Evolutionary conservation across 1,140 invertebrate genomes (phyloP), one percentile per base, ranked within the genome.

Genomic region (Bombus confusus): DNA sequence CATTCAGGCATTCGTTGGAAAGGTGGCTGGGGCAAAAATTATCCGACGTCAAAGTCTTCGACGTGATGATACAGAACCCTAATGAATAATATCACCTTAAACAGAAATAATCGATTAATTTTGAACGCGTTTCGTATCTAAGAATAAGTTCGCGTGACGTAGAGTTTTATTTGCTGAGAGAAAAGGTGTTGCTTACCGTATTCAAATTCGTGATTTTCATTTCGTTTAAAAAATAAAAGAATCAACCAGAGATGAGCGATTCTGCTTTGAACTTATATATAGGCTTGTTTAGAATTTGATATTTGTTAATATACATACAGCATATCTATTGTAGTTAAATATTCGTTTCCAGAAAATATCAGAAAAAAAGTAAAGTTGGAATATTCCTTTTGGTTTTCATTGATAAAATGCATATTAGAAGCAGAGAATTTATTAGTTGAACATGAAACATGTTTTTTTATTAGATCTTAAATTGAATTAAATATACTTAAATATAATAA

Each of bases 401-500:
- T 28, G 57, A 59, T 31, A 34, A 77, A 18, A 18, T 52, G 47
- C 47, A n/a, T 13, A 6, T 1, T 59, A 34, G 2, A n/a, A 34
- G 18, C 3, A 43, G n/a, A 25, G 15, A 22, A 31, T n/a, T 13
- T 28, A 39, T 39, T 43, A 79, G 34, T 57, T 68, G 22, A 77
- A 28, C 28, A 28, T n/a, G 3, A 0, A 22, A n/a, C 4, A 1
- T n/a, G 28, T 34, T 31, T 25, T 80, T 80, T 71, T 47, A 85
- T 72, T 28, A 41, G 1, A 72, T 43, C 39, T 52, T 69, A 41
- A 72, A 85, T 13, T 25, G 41, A 72, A 77, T 84, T 84, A 85
- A 85, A 80, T 85, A 85, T 72, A 72, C 68, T 80, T 72, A 85
- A 85, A 80, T 85, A 85, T 72, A 72, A n/a, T n/a, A n/a, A n/a